Evolutionary conservation across 2,797 vertebrate species (phyloP), one percentile per base, ranked within the genome.

Genomic region (Poecilia wingei): DNA sequence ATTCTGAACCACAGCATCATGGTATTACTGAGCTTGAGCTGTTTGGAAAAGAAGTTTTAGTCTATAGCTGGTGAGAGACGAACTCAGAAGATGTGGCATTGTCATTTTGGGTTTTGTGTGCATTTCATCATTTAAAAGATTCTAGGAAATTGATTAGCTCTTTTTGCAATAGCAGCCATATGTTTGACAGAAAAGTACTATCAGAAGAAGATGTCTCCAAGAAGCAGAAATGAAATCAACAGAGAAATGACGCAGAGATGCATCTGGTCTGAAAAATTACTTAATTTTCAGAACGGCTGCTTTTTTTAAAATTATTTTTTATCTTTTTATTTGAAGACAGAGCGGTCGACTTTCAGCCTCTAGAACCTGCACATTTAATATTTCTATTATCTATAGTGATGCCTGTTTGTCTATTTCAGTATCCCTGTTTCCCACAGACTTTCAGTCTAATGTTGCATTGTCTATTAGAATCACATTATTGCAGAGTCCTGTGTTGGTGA

Each of bases 381-480:
- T 72, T 71, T 76, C 55, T 55, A 18, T 36, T 76, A 36, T 33
- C 39, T 13, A 25, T 22, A 45, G 55, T 43, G n/a, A 36, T 36
- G 59, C 61, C 31, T 71, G 61, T 72, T 74, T 43, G 33, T 33
- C 18, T 25, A 41, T 72, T 77, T 74, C 49, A 79, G 69, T 10
- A 4, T 46, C 28, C 70, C 36, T 51, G n/a, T 41, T 77, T 36
- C 77, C 28, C 76, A 36, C 68, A 68, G 87, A 74, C 80, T 84
- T 82, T 82, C 84, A 81, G 83, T 85, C 75, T 69, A 46, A 74
- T 14, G 74, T 72, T 76, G 73, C 47, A 49, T 45, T 86, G 81
- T 86, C 85, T 88, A 87, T 79, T 74, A 39, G 61, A 80, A 70
- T 64, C 75, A 82, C 39, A 41, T 91, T 87, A 89, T 80, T 77